These are phyloP conservation scores for Ips typographus DNA, from an alignment of 1,140 invertebrate genomes.

Conservation along the genomic window DNA sequence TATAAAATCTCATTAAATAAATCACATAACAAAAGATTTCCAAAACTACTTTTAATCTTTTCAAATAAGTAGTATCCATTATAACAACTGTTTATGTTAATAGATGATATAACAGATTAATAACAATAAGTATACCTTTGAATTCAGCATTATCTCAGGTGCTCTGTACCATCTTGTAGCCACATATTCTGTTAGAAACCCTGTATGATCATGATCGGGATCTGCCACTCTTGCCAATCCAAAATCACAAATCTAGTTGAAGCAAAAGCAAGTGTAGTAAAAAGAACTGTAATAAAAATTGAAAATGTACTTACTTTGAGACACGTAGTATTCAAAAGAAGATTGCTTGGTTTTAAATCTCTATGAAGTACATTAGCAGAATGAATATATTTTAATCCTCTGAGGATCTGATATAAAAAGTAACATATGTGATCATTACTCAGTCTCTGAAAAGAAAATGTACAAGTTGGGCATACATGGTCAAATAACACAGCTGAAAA, in stretches of 20 bases:
- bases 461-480: background rate
- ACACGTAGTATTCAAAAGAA: slow-evolving; percentile 98
- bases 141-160: slow-evolving; percentile 99
- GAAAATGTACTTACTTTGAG: slow-evolving; percentile 79
- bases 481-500: background rate
- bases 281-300: background rate
- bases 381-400: slow-evolving; percentile 99
- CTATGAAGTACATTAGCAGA: slow-evolving; percentile 99
- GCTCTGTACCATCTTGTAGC: slow-evolving; percentile 98
- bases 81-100: too few species aligned
- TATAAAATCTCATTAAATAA: too few species aligned
- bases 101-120: too few species aligned
- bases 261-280: slow-evolving; percentile 1
- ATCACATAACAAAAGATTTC: too few species aligned
- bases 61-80: too few species aligned
- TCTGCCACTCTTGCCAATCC: slow-evolving; percentile 95
- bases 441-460: slow-evolving; percentile 70
- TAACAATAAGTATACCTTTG: slow-evolving; percentile 63
- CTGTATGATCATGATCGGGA: slow-evolving; percentile 98
- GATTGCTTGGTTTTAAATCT: slow-evolving; percentile 97
- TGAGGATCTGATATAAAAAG: slow-evolving; percentile 99
- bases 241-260: slow-evolving; percentile 84
- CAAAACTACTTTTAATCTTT: too few species aligned
- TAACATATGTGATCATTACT: slow-evolving; percentile 99
- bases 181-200: slow-evolving; percentile 98